Conservation (phyloP, 1,140 invertebrate species). For the Dinothrombium tinctorium region DNA sequence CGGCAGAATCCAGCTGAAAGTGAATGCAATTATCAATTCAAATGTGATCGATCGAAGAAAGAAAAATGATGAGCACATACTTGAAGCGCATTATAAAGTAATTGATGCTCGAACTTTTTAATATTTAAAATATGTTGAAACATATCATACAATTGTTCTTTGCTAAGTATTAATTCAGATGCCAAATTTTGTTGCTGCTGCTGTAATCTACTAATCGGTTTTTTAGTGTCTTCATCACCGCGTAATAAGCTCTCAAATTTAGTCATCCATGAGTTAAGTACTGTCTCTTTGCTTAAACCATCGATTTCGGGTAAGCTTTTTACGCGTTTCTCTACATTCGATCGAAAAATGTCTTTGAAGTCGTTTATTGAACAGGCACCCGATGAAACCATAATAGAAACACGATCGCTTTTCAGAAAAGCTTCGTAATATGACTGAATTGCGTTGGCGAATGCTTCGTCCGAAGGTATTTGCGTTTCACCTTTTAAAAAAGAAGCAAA, state of each 20-base stretch:
- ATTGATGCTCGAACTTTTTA: constrained; percentile 99
- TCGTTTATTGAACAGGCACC: constrained; percentile 94
- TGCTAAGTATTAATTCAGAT: constrained; percentile 70
- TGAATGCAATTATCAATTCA: neutral
- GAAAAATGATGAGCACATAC: constrained; percentile 32
- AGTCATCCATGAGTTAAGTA: constrained; percentile 93
- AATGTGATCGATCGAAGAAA: neutral
- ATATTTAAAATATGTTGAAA: constrained; percentile 95
- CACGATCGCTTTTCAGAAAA: constrained; percentile 85
- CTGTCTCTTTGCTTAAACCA: constrained; percentile 95
- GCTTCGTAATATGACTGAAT: constrained; percentile 93
- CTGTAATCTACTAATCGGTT: neutral
- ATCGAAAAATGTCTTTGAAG: constrained; percentile 92
- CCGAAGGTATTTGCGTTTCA: constrained; percentile 90
- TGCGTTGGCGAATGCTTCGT: constrained; percentile 97
- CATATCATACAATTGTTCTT: constrained; percentile 97
- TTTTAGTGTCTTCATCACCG: constrained; percentile 36
- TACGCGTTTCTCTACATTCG: constrained; percentile 89
- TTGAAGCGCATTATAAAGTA: constrained; percentile 93
- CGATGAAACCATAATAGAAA: constrained; percentile 80
- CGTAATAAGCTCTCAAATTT: constrained; percentile 95
- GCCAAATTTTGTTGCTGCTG: constrained; percentile 29
- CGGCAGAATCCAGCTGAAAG: constrained; percentile 75
- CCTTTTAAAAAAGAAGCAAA: constrained; percentile 57
- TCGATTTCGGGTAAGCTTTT: constrained; percentile 94